phyloP scores from a whole-genome alignment of 2,888 invertebrate species.

The Hirtodrosophila alboralis region DNA sequence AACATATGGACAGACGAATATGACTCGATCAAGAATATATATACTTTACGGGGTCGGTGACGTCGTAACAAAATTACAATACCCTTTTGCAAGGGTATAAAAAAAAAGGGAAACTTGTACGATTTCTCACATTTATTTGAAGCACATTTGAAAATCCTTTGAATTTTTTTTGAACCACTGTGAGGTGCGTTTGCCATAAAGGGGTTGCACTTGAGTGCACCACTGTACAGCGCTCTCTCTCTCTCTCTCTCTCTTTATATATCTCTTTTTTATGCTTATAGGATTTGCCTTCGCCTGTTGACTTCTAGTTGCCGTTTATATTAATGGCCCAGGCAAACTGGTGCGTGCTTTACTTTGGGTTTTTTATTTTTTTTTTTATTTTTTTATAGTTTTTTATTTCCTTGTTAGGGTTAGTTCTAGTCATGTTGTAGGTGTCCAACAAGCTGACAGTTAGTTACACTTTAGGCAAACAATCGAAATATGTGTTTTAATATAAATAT shows the following conservation, averaged over 20 bases:
- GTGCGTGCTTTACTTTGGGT: constrained; percentile 13
- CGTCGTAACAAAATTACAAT: too few relatives aligned
- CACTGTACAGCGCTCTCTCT: constrained; percentile 3
- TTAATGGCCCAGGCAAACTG: constrained; percentile 49
- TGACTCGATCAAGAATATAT: too few relatives aligned
- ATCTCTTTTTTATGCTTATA: too few relatives aligned
- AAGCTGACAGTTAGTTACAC: neutral
- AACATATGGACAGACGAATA: too few relatives aligned
- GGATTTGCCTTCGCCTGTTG: constrained; percentile 67
- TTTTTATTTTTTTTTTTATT: constrained; percentile 6
- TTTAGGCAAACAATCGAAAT: neutral
- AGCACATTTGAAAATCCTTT: constrained; percentile 28
- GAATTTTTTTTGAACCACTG: neutral
- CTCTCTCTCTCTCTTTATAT: too few relatives aligned
- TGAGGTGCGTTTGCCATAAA: constrained; percentile 12
- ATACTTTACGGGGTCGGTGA: too few relatives aligned
- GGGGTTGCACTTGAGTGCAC: constrained; percentile 49
- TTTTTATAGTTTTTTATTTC: constrained; percentile 1
- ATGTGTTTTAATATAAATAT: too few relatives aligned
- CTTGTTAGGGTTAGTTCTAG: neutral
- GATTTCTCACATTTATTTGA: constrained; percentile 25
- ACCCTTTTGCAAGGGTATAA: too few relatives aligned
- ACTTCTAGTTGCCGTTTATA: constrained; percentile 70
- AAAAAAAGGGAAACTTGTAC: constrained; percentile 62
- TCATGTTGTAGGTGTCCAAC: constrained; percentile 3